Base-by-base conservation (phyloP, 2,797 vertebrate genomes). In the Diglossa cyanea region DNA sequence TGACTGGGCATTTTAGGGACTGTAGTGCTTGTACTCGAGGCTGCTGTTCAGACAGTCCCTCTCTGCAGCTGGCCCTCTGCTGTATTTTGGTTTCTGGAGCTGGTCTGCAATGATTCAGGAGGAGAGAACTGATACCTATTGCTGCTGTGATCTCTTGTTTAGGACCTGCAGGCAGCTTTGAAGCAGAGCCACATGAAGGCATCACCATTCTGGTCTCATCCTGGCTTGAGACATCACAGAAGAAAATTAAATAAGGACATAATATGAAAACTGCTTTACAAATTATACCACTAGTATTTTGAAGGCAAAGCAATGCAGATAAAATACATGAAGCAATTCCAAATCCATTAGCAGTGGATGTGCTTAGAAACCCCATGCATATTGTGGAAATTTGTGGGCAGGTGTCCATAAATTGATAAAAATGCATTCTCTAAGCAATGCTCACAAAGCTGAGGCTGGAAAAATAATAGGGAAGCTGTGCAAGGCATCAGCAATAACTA, bases 181-280 rank as follows among this genome's bases (percentile, higher is more conserved):
- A 91, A 88, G 33, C 16, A 54, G 31, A 88, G 60, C 63, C 11
- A 0, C 40, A 75, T 30, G 47, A 84, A 95, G 88, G 45, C 66
- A 93, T 94, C 74, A 63, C 53, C 47, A 70, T 94, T 94, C 86
- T 81, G 50, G 39, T 83, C 90, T 90, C 76, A 47, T 92, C 79
- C 54, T 70, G 28, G 11, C 78, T 89, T 82, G 60, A 93, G 45
- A 53, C 40, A 67, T 45, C 60, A 73, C 3, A 5, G 81, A 63
- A 80, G 74, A 91, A 92, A 94, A 96, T 89, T 89, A 77, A 94
- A 81, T 95, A 71, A 84, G 30, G 55, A 57, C 53, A 39, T 87
- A 86, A 93, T 66, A 58, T 62, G 62, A 89, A 63, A 93, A 58
- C 58, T 45, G 31, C 33, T 92, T 75, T 82, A 60, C 60, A 82